phyloP scores from a whole-genome alignment of 2,888 invertebrate genomes.

The Heteropelma amictum region DNA sequence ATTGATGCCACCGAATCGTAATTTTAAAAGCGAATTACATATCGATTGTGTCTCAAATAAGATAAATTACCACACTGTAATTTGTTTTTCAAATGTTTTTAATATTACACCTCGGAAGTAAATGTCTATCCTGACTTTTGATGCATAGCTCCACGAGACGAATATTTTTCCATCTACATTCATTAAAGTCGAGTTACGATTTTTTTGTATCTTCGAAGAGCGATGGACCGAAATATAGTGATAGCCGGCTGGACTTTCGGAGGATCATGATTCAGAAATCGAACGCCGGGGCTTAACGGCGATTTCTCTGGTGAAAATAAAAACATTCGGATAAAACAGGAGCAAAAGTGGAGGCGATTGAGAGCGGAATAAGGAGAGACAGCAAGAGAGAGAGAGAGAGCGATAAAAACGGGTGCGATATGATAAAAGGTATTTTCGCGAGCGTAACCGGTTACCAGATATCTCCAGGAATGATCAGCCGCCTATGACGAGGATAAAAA shows the following conservation, averaged over 20 bases:
- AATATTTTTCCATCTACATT: neutral
- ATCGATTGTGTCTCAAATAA: too few relatives aligned
- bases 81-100: too few relatives aligned
- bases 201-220: conserved; percentile 16
- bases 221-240: conserved; percentile 17
- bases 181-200: neutral
- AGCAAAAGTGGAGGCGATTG: neutral
- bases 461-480: conserved; percentile 72
- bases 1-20: too few relatives aligned
- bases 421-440: conserved; percentile 66
- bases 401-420: conserved; percentile 9
- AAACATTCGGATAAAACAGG: conserved; percentile 13
- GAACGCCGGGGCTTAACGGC: conserved; percentile 21
- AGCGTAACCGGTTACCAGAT: conserved; percentile 72
- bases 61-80: too few relatives aligned
- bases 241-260: conserved; percentile 18
- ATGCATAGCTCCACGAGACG: too few relatives aligned
- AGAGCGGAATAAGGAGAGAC: conserved; percentile 1
- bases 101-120: too few relatives aligned
- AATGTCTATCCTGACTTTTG: too few relatives aligned
- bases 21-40: too few relatives aligned
- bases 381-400: conserved; percentile 2
- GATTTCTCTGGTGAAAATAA: conserved; percentile 24
- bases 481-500: conserved; percentile 51
- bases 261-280: conserved; percentile 37